Percentiles rank a stretch among this genome's conserved stretches.
phyloP scores from a whole-genome alignment of 1,140 invertebrate species.

The Camponotus floridanus region DNA sequence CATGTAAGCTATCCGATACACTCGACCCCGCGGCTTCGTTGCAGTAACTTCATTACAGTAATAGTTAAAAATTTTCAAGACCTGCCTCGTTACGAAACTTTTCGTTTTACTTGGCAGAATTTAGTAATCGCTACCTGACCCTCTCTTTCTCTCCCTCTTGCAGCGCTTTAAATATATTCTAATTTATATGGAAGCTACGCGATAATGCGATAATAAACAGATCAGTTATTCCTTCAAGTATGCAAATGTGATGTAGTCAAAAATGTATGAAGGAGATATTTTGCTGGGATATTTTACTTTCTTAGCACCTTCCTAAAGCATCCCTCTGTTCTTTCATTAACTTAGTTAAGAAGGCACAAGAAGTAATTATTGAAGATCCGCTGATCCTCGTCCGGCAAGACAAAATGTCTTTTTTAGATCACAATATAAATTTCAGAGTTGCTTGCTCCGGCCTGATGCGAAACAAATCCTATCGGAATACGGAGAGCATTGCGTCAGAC shows the following conservation, averaged over 20 bases:
- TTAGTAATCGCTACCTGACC: conserved; percentile 41
- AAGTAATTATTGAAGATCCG: conserved; percentile 41
- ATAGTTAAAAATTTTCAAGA: conserved; percentile 64
- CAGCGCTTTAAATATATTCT: conserved; percentile 49
- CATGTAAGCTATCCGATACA: conserved; percentile 66
- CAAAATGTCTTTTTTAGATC: conserved; percentile 9
- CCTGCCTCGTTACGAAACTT: conserved; percentile 49
- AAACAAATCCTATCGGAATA: conserved; percentile 52
- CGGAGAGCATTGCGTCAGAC: conserved; percentile 41
- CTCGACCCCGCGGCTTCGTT: conserved; percentile 50
- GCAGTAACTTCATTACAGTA: conserved; percentile 62
- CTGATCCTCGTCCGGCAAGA: not conserved
- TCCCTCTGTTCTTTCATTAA: conserved; percentile 14
- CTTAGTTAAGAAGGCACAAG: conserved; percentile 4
- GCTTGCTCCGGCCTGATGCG: conserved; percentile 17
- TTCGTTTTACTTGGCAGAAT: conserved; percentile 50
- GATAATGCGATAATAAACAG: conserved; percentile 50
- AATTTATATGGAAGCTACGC: conserved; percentile 30
- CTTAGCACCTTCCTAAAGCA: not conserved
- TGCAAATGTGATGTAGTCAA: conserved; percentile 33
- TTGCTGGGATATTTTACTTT: not conserved
- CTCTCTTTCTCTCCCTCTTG: not conserved
- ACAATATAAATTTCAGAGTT: conserved; percentile 34
- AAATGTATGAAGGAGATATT: conserved; percentile 29
- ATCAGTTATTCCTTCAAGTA: conserved; percentile 33